Percentiles rank a stretch among this genome's conserved stretches.
These are phyloP conservation scores for Zapus hudsonius DNA, from an alignment of 2,113 vertebrate species.

Conservation along the genomic window DNA sequence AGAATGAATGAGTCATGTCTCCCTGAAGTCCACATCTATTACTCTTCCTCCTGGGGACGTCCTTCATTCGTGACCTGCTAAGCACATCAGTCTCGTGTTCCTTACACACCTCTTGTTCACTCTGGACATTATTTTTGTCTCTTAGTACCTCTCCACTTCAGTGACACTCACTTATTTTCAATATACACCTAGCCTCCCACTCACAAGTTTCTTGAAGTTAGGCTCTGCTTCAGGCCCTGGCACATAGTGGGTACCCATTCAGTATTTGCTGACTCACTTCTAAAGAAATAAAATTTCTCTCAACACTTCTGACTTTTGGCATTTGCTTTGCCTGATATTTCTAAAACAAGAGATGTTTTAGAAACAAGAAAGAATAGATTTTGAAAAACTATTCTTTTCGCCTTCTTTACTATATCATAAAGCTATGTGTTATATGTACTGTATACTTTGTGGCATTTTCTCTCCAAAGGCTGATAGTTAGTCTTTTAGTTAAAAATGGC, in stretches of 20 bases:
- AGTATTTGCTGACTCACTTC: neutral
- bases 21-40: neutral
- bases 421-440: neutral
- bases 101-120: neutral
- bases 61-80: neutral
- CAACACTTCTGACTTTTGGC: neutral
- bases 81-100: neutral
- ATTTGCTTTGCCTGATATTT: neutral
- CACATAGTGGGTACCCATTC: neutral
- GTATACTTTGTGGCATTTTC: neutral
- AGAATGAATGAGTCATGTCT: neutral
- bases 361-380: neutral
- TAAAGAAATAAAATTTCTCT: neutral
- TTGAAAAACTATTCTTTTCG: slow-evolving; percentile 9
- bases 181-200: neutral
- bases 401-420: neutral
- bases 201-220: neutral
- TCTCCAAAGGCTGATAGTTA: slow-evolving; percentile 18
- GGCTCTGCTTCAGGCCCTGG: neutral
- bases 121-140: neutral
- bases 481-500: slow-evolving; percentile 45
- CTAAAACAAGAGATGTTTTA: neutral
- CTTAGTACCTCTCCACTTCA: neutral
- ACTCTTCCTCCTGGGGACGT: neutral
- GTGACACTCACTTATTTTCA: neutral